Base-by-base conservation (phyloP, 2,888 invertebrate species). In the Chorisops tibialis region DNA sequence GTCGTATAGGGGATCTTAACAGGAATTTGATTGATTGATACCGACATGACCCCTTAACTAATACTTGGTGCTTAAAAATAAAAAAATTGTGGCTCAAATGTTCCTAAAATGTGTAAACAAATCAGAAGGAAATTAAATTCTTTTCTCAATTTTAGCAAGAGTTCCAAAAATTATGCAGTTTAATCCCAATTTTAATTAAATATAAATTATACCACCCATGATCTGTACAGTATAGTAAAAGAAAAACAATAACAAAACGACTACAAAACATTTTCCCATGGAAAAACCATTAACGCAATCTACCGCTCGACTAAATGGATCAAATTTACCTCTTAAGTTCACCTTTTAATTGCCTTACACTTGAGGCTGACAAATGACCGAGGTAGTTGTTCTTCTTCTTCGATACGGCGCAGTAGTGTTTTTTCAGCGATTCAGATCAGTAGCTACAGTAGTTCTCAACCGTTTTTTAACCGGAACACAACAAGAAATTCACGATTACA, bases 281-380 rank as follows among this genome's bases (percentile, higher is more conserved):
- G 22, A 48, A 48, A 14, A 21, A n/a, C 19, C 48, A 24, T 48
- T 48, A 22, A n/a, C 24, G n/a, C 48, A 48, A 9, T 48, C n/a
- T 22, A 48, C 48, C 48, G 48, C 48, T 48, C 21, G n/a, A 48
- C 4, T 19, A n/a, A 24, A 22, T 48, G 21, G 22, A 48, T 24
- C 11, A 22, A 48, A 48, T 48, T 48, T 24, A 22, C 48, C 48
- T 22, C 48, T 48, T 48, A 48, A 24, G n/a, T 48, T 48, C 48
- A 41, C 52, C 51, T 16, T 52, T 38, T 39, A 52, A 39, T 52
- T 52, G 51, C 51, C 9, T 39, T 41, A 39, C 52, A 54, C 52
- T 39, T 21, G 41, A 54, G 39, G 52, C 41, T 54, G 38, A 54
- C 41, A 54, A 54, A 54, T 54, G 52, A 54, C 41, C 19, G 11